Base-by-base conservation (phyloP, 64 coral and sea anemone species). In the Cladopsammia gracilis region DNA sequence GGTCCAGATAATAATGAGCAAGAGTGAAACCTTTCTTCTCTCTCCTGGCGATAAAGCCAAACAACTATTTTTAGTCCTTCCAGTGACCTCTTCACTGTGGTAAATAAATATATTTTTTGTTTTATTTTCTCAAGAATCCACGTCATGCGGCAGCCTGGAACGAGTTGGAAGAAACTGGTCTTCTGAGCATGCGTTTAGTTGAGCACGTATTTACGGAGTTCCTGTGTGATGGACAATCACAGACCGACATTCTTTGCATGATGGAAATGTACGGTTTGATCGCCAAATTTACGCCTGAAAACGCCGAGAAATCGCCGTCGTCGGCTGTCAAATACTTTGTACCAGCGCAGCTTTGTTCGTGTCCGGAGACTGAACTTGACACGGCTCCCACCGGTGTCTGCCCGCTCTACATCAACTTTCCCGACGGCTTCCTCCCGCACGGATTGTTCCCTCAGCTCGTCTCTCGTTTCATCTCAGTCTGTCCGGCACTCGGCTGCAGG, bases 201-300 rank as follows among this genome's bases (percentile, higher is more conserved):
- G 81, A 92, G 24, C 90, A 92, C 70, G 90, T 92, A 52, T 92
- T 92, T 68, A 23, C 49, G 1, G 90, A 92, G 22, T 48, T 86
- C 7, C 19, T 92, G 18, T 82, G 71, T 20, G 60, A 73, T 58
- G 90, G 81, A 46, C 67, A 92, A 23, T 81, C 70, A 26, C 76
- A 86, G 68, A 83, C 59, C 44, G 90, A 92, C 56, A 73, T 92
- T 70, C 73, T 92, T 1, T 71, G 19, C 13, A 92, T 92, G 90
- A 92, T 92, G 90, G 90, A 92, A 47, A 71, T 75, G 65, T 92
- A 92, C 57, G 90, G 90, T 15, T 68, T 92, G 54, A 86, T 92
- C 22, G 90, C 90, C 9, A 86, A 56, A 68, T 92, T 92, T 48
- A 72, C 52, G 6, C 51, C 72, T 12, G 59, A 64, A 47, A 62